These are phyloP conservation scores for Melanostigma gelatinosum DNA, from an alignment of 2,113 vertebrate species.

Conservation along the genomic window DNA sequence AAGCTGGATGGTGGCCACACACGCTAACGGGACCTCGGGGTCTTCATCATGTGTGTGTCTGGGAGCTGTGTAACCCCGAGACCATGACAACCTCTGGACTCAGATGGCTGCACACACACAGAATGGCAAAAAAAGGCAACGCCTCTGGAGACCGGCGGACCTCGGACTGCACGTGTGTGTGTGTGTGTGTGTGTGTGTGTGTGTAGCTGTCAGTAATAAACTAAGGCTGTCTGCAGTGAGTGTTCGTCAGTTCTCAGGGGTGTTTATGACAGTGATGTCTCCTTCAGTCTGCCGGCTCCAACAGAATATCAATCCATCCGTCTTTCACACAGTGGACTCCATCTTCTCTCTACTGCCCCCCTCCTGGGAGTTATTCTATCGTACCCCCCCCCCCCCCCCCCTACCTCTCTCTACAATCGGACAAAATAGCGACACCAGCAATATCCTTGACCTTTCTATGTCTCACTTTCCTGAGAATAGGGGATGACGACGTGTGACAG, in stretches of 20 bases:
- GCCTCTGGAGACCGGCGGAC: slow-evolving; percentile 8
- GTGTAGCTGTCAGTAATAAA: slow-evolving; percentile 28
- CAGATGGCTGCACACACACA: slow-evolving; percentile 41
- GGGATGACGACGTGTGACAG: slow-evolving; percentile 20
- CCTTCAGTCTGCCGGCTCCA: slow-evolving; percentile 26
- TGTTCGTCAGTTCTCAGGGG: slow-evolving; percentile 22
- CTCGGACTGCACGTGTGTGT: neutral
- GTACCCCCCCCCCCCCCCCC: neutral
- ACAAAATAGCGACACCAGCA: slow-evolving; percentile 29
- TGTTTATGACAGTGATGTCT: slow-evolving; percentile 50
- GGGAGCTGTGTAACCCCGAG: slow-evolving; percentile 7
- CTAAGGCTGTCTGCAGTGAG: slow-evolving; percentile 7
- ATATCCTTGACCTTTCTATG: slow-evolving; percentile 49
- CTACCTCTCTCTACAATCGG: neutral
- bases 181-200: slow-evolving; percentile 11
- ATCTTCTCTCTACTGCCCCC: slow-evolving; percentile 9
- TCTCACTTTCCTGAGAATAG: slow-evolving; percentile 35
- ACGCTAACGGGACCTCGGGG: slow-evolving; percentile 31
- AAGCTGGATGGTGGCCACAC: slow-evolving; percentile 10
- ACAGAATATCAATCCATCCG: slow-evolving; percentile 34
- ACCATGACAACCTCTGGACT: slow-evolving; percentile 49
- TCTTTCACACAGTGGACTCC: slow-evolving; percentile 13
- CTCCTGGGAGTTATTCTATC: slow-evolving; percentile 34
- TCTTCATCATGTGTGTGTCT: slow-evolving; percentile 37
- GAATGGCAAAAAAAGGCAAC: slow-evolving; percentile 5